Percentiles rank a stretch among this genome's conserved stretches.
phyloP scores from a whole-genome alignment of 2,797 vertebrate species.

The Leucoraja ocellata region DNA sequence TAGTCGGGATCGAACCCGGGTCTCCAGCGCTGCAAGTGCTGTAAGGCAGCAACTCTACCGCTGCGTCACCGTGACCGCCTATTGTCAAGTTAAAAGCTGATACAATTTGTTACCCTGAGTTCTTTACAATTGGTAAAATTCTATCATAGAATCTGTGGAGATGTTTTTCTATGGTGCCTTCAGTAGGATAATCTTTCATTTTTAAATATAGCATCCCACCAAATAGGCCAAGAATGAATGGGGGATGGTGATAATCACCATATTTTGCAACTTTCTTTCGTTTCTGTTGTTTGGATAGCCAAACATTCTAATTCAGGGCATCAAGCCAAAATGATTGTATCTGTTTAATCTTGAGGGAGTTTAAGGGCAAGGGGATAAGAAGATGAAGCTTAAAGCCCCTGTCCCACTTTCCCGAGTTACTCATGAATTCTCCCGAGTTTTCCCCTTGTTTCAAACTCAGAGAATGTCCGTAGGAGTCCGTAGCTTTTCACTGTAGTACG shows the following conservation, averaged over 20 bases:
- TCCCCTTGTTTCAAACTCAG: too few species aligned
- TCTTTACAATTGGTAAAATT: not conserved
- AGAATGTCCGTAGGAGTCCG: too few species aligned
- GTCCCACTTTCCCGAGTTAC: too few species aligned
- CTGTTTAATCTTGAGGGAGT: not conserved
- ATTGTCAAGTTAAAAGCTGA: not conserved
- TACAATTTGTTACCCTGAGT: not conserved
- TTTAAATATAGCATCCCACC: not conserved
- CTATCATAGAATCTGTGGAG: not conserved
- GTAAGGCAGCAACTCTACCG: too few species aligned
- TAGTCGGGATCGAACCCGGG: too few species aligned
- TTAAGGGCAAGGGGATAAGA: not conserved
- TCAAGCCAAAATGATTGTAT: not conserved
- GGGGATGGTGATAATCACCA: not conserved
- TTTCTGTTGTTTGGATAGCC: not conserved
- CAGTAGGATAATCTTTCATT: not conserved
- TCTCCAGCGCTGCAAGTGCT: too few species aligned
- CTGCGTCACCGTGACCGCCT: too few species aligned
- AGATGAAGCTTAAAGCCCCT: not conserved
- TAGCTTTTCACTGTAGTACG: too few species aligned
- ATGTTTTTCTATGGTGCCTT: not conserved
- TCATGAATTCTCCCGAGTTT: too few species aligned
- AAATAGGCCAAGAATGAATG: not conserved
- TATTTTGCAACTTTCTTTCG: not conserved
- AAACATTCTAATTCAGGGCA: not conserved